A percentile compares a stretch with the other conserved stretches of the same genome.
These are phyloP conservation scores for Sisyra nigra DNA, from an alignment of 2,888 invertebrate species.

Conservation along the genomic window DNA sequence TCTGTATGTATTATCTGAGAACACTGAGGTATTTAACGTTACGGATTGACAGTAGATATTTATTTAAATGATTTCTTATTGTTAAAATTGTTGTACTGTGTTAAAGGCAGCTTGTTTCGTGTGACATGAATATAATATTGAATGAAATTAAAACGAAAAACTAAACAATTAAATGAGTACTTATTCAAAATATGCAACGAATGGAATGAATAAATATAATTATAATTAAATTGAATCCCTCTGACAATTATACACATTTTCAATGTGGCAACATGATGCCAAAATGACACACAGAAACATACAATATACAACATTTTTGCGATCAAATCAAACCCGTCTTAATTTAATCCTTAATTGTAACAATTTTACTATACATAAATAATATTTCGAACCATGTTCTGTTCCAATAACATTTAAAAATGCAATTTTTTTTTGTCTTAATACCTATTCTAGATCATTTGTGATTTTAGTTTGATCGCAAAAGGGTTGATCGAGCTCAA, in stretches of 20 bases:
- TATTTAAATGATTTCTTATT: conserved; percentile 7
- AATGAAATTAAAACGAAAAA: conserved; percentile 1
- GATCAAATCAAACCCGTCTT: background rate
- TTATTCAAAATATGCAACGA: conserved; percentile 4
- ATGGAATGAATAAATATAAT: conserved; percentile 6
- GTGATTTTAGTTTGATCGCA: too few species aligned
- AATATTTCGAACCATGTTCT: background rate
- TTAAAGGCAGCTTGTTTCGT: conserved; percentile 10
- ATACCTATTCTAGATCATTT: background rate
- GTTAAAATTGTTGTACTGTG: conserved; percentile 9
- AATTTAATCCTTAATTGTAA: too few species aligned
- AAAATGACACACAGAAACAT: conserved; percentile 9
- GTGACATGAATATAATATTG: conserved; percentile 8
- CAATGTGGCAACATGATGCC: conserved; percentile 6
- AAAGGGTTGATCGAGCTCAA: background rate
- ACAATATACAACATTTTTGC: conserved; percentile 1
- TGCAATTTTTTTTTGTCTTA: background rate
- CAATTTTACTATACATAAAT: background rate
- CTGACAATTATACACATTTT: conserved; percentile 8
- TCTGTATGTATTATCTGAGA: conserved; percentile 7
- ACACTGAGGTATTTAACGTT: conserved; percentile 9
- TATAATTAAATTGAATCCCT: conserved; percentile 1
- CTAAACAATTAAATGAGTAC: conserved; percentile 2
- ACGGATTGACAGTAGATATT: conserved; percentile 7
- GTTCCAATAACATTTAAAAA: conserved; percentile 1